A percentile compares a stretch with the other conserved stretches of the same genome.
Evolutionary conservation across 2,113 vertebrate genomes (phyloP).

Genomic region (Neotragus moschatus): DNA sequence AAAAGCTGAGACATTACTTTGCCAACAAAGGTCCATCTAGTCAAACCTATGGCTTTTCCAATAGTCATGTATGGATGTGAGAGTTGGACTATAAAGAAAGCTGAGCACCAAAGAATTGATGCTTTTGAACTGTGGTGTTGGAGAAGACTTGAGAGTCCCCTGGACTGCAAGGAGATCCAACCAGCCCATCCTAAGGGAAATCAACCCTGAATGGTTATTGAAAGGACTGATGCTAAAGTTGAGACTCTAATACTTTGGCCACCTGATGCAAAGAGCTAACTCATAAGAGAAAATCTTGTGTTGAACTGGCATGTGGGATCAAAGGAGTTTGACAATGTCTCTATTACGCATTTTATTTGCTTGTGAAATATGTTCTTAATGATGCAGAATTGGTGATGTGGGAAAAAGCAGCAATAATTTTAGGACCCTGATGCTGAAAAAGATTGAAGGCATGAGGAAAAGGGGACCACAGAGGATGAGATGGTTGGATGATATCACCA

Average conservation of each 20-base stretch:
- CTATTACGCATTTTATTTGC: too few species aligned
- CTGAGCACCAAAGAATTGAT: fast-evolving
- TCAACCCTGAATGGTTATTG: neutral
- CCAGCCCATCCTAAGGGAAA: neutral
- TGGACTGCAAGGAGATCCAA: neutral
- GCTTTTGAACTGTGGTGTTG: neutral
- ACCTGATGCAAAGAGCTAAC: neutral
- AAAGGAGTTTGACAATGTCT: too few species aligned
- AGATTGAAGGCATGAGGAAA: neutral
- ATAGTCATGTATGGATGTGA: neutral
- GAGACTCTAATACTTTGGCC: neutral
- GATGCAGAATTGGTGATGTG: too few species aligned
- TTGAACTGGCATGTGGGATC: too few species aligned
- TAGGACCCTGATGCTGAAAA: neutral
- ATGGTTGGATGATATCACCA: neutral
- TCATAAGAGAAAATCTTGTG: too few species aligned
- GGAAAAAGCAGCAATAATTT: too few species aligned
- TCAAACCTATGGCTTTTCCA: neutral
- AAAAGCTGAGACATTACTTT: neutral
- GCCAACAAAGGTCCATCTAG: neutral
- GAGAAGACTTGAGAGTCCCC: neutral
- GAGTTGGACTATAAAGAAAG: neutral
- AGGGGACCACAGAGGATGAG: fast-evolving
- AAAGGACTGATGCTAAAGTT: neutral
- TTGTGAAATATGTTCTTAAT: too few species aligned